A percentile compares a stretch with the other conserved stretches of the same genome.
Evolutionary conservation across 1,140 invertebrate species (phyloP).

Genomic region (Laupala kohalensis): DNA sequence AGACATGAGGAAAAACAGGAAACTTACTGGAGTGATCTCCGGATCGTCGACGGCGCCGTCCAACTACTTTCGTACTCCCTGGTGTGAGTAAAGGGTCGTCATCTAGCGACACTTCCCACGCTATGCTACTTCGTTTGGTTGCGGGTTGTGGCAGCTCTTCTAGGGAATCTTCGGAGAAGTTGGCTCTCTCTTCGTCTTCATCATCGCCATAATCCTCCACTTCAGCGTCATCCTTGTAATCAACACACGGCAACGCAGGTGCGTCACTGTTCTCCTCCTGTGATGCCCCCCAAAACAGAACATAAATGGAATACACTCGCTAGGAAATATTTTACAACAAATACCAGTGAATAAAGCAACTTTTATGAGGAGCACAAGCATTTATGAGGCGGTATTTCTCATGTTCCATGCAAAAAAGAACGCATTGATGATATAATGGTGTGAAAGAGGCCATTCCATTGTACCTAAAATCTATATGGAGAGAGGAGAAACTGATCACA

Average conservation of each 20-base stretch:
- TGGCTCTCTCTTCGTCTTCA: conserved; percentile 48
- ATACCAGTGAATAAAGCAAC: too few relatives aligned
- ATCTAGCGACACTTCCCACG: conserved; percentile 65
- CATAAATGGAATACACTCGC: too few relatives aligned
- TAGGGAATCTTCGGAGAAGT: conserved; percentile 69
- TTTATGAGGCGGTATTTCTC: too few relatives aligned
- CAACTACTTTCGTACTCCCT: conserved; percentile 55
- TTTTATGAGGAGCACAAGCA: too few relatives aligned
- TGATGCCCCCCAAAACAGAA: conserved; percentile 26
- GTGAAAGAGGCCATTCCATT: too few relatives aligned
- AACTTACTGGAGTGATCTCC: conserved; percentile 38
- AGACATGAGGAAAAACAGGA: too few relatives aligned
- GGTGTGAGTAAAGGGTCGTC: conserved; percentile 49
- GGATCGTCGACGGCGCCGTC: conserved; percentile 33
- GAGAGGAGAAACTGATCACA: too few relatives aligned
- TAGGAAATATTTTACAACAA: too few relatives aligned
- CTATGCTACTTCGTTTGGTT: conserved; percentile 57
- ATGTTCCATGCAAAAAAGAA: too few relatives aligned
- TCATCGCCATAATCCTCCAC: conserved; percentile 30
- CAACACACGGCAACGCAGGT: neutral
- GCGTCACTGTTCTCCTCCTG: conserved; percentile 27
- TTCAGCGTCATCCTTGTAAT: conserved; percentile 25
- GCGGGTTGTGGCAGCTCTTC: conserved; percentile 49
- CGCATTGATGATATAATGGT: too few relatives aligned
- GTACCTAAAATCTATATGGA: too few relatives aligned